Conservation (phyloP, 2,797 vertebrate species). For the Cuniculus paca region DNA sequence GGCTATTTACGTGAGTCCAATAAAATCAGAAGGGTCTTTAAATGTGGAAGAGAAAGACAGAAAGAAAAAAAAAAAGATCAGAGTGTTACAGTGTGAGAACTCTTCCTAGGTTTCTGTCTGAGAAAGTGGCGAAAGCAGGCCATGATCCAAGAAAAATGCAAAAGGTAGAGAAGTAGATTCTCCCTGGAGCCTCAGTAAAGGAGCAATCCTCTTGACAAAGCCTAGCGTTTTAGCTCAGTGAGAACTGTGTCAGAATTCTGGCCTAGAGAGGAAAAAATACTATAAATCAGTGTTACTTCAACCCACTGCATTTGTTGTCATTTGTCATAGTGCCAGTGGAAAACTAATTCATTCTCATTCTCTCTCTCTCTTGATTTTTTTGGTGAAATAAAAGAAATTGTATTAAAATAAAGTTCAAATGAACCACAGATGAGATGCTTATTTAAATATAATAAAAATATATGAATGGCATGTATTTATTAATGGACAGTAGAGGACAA, state of each 20-base stretch:
- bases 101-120: neutral
- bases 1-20: neutral
- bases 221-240: neutral
- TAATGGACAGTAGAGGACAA: neutral
- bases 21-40: neutral
- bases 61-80: neutral
- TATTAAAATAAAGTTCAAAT: constrained; percentile 16
- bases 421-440: neutral
- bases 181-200: neutral
- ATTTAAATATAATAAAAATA: neutral
- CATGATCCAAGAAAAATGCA: neutral
- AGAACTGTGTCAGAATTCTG: neutral
- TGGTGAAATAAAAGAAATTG: neutral
- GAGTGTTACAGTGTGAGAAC: neutral
- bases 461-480: neutral
- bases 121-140: neutral
- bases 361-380: neutral
- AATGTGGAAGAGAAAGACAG: neutral
- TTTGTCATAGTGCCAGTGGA: neutral
- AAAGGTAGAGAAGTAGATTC: neutral
- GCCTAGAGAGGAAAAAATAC: neutral
- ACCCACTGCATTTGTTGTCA: neutral
- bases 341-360: neutral
- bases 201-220: neutral
- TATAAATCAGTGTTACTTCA: neutral